Evolutionary conservation across 1,140 invertebrate genomes (phyloP), one percentile per base, ranked within the genome.

Genomic region (Metaphire vulgaris): DNA sequence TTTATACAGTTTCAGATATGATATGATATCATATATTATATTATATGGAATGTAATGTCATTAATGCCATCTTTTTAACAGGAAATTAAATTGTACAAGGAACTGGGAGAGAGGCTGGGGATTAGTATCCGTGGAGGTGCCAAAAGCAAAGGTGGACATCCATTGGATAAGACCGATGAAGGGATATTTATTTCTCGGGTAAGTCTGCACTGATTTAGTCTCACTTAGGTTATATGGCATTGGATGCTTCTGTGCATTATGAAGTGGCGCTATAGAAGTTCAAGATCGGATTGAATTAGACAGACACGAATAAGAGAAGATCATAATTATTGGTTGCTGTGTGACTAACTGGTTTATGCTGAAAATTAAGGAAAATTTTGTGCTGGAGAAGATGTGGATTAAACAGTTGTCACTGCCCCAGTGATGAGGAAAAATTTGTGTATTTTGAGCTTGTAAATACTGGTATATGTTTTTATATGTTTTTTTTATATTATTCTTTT

Each of bases 41-140:
- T n/a, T n/a, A n/a, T n/a, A n/a, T n/a, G n/a, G n/a, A n/a, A n/a
- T n/a, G n/a, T n/a, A n/a, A n/a, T n/a, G n/a, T n/a, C 92, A 95
- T 83, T 89, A 26, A 29, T 68, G 2, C 67, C 1, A 33, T 64
- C 79, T 73, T 78, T 79, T 79, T 80, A 80, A 86, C 86, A 97
- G 95, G 94, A 98, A 87, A 88, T 98, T 77, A 89, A 91, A n/a
- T 92, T 99, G 81, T 88, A 90, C 78, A 95, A 96, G 86, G 89
- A 90, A 83, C 91, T 92, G 69, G 92, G 91, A 66, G 96, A 98
- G 86, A 97, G 96, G 82, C 88, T 99, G 69, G 97, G 97, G 2
- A 97, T 99, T 92, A 94, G 96, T 85, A 98, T 99, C 80, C 97
- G 97, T 88, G 97, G 97, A 77, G 97, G 97, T 32, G 83, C 87